phyloP scores from a whole-genome alignment of 1,140 invertebrate genomes.

The Panagrolaimus sp. region DNA sequence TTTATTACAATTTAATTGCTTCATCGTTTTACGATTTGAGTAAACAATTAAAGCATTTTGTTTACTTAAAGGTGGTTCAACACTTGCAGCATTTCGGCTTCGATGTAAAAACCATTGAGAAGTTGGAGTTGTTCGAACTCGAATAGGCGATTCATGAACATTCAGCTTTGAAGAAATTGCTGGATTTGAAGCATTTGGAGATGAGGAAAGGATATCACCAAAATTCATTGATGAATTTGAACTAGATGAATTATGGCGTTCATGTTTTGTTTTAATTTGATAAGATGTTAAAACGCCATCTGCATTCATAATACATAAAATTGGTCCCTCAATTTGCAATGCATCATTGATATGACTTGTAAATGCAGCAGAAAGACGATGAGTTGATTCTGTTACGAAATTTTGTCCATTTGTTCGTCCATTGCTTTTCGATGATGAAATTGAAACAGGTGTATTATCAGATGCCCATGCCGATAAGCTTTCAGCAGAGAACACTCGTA shows the following conservation, averaged over 20 bases:
- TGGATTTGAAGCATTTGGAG: background rate
- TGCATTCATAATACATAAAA: constrained; percentile 31
- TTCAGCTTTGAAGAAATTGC: background rate
- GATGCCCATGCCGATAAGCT: constrained; percentile 54
- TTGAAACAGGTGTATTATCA: constrained; percentile 41
- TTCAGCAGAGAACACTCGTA: constrained; percentile 46
- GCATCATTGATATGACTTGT: background rate
- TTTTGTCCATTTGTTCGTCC: background rate
- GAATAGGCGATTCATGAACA: constrained; percentile 26
- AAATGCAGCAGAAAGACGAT: background rate
- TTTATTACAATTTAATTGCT: background rate
- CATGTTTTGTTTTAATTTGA: constrained; percentile 22
- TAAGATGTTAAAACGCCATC: constrained; percentile 33
- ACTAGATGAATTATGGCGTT: constrained; percentile 22
- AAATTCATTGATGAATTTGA: constrained; percentile 22
- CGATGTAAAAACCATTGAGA: constrained; percentile 29
- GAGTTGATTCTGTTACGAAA: background rate
- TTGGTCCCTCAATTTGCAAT: background rate
- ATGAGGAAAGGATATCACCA: constrained; percentile 19
- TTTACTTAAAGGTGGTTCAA: background rate
- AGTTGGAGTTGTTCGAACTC: constrained; percentile 19
- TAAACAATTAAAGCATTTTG: constrained; percentile 1
- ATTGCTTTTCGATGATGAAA: background rate
- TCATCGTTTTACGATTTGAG: background rate
- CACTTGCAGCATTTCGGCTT: constrained; percentile 9